Evolutionary conservation across 64 coral and sea anemone species (phyloP), one percentile per base, ranked within the genome.

Genomic region (Astreopora myriophthalma): DNA sequence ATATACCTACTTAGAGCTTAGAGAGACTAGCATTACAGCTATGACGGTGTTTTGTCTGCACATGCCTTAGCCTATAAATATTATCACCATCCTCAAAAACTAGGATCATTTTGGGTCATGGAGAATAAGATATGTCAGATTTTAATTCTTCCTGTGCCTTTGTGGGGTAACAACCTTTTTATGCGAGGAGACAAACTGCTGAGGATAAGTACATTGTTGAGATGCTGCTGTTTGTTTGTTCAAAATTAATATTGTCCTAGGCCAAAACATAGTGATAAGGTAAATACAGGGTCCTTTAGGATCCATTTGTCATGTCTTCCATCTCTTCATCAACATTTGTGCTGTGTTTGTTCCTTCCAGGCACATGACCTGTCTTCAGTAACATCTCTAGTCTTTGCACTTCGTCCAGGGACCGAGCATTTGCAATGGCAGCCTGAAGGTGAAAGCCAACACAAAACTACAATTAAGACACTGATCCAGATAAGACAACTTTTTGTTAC

Each of bases 361-460:
- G 97, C 13, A 99, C 88, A 55, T 99, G 97, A 17, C 97, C 94
- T 23, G 90, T 85, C 44, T 85, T 99, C 69, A 99, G 76, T 48
- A 99, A 69, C 94, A 95, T 99, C 71, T 99, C 97, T 48, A 99
- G 78, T 85, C 90, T 95, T 87, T 99, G 90, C 61, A 99, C 92
- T 48, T 99, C 97, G 83, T 99, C 94, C 24, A 99, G 85, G 25
- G 97, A 95, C 20, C 92, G 95, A 36, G 97, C 97, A 88, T 99
- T 99, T 48, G 97, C 94, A 83, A 99, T 99, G 44, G 97, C 97
- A 87, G 97, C 97, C 97, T 99, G 35, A 5, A 39, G 69, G 70
- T 57, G 61, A 64, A 8, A 24, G 61, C 20, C 23, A 46, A 46
- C 4, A 46, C 11, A 64, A 64, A 64, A 64, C 1, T 64, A 26